Evolutionary conservation across 2,888 invertebrate genomes (phyloP), one percentile per base, ranked within the genome.

Genomic region (Agriopis aurantiaria): DNA sequence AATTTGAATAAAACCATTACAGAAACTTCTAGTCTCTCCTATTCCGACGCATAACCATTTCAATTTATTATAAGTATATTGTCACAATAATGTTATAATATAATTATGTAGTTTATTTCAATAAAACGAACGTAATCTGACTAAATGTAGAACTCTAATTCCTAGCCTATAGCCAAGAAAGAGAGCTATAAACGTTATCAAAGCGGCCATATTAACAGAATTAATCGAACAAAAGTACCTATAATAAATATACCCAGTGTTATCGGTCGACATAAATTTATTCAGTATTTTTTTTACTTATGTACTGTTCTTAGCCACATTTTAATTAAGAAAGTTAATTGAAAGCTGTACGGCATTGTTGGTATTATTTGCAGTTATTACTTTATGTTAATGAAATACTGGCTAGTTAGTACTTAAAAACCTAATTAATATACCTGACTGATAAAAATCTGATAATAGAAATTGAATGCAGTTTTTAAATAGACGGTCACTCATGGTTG

Each of bases 301-400:
- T 85, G 67, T 72, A 68, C 66, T 53, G 65, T 74, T 72, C 77
- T 73, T 87, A 85, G 80, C 82, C 80, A 85, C 82, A 84, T 90
- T 92, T 93, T 92, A 92, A 93, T 93, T 93, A 91, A 86, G 83
- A 82, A 86, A 85, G 89, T 91, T 92, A 93, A 93, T 93, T 92
- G 91, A 91, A 92, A 88, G 83, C 80, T 84, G 82, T 84, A 85
- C 81, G 75, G 69, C 75, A 55, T 65, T 69, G 68, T 69, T 69
- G 49, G 70, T 70, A 70, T 69, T 75, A 78, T 79, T 77, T 79
- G 63, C 68, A 74, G 76, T 80, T 75, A 79, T 79, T 78, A 79
- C 74, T 78, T 82, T 82, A 82, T 82, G 83, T 80, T 82, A 78
- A 77, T 82, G 75, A 76, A 76, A 80, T 75, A 74, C 71, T 78